Percentiles rank a stretch among this genome's conserved stretches.
These are phyloP conservation scores for Lepidotrigona ventralis DNA, from an alignment of 1,140 invertebrate species.

Conservation along the genomic window DNA sequence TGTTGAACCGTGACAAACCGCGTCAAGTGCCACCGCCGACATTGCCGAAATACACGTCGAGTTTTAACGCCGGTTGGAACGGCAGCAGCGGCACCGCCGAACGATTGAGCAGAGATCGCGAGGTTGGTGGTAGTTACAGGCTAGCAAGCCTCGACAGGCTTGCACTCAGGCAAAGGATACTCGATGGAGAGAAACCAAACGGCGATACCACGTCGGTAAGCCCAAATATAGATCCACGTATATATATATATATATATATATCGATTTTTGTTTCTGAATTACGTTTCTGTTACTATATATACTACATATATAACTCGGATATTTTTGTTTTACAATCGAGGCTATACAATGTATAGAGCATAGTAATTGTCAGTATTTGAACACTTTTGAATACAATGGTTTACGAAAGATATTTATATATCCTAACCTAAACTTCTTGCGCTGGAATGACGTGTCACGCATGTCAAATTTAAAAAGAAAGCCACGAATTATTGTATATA, in stretches of 20 bases:
- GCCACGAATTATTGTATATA: no score
- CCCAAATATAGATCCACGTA: neutral
- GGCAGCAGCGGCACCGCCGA: constrained; percentile 79
- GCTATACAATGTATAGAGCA: neutral
- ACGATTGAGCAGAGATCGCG: constrained; percentile 79
- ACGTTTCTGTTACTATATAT: no score
- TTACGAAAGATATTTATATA: no score
- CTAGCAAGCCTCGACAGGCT: constrained; percentile 86
- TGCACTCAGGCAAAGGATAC: constrained; percentile 85
- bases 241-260: neutral
- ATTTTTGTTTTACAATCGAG: neutral
- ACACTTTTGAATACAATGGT: no score
- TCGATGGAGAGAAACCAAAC: constrained; percentile 80
- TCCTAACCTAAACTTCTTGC: no score
- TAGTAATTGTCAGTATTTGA: no score
- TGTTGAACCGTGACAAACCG: constrained; percentile 73
- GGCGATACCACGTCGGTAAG: constrained; percentile 78
- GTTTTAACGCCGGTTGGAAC: constrained; percentile 81
- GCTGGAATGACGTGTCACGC: no score
- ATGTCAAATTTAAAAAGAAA: no score
- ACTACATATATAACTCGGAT: neutral
- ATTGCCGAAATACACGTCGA: constrained; percentile 84
- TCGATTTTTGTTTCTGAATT: neutral
- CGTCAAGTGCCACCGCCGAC: constrained; percentile 84
- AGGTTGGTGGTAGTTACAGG: constrained; percentile 83